Base-by-base conservation (phyloP, 2,113 vertebrate species). In the Chrysemys picta region DNA sequence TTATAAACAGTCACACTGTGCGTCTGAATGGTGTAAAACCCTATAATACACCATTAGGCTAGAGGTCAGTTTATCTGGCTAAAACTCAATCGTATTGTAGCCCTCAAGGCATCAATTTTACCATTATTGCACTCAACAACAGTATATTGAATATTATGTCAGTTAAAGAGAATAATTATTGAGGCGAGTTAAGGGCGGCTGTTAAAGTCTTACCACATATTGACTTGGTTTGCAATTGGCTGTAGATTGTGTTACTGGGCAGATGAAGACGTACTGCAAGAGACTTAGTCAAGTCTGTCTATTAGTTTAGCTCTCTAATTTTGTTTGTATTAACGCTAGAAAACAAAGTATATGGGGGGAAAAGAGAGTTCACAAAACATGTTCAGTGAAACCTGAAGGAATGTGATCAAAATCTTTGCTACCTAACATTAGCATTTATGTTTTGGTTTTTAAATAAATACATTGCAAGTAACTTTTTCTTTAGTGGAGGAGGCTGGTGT, bases 11-110 rank as follows among this genome's bases (percentile, higher is more conserved):
- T 89, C 88, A 93, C 57, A 94, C 81, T 85, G 45, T 84, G 47
- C 42, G 21, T 93, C 56, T 62, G 80, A 95, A 93, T 80, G 13
- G 80, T 96, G 95, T 97, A 91, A 96, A 98, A 96, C 96, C 97
- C 96, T 97, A 79, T 97, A 97, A 97, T 96, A 97, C 89, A 96
- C 98, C 96, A 90, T 98, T 98, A 98, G 97, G 95, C 96, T 97
- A 98, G 97, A 98, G 97, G 98, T 98, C 97, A 98, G 97, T 98
- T 97, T 98, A 93, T 97, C 91, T 97, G 93, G 89, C 84, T 97
- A 97, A 99, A 98, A 98, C 98, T 98, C 97, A 98, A 98, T 98
- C 97, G 97, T 96, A 96, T 53, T 96, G 96, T 97, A 97, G 96
- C 97, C 98, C 98, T 98, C 88, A 87, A 98, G 98, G 97, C 97